Conservation (phyloP, 2,113 vertebrate genomes). For the Limnothrissa miodon region DNA sequence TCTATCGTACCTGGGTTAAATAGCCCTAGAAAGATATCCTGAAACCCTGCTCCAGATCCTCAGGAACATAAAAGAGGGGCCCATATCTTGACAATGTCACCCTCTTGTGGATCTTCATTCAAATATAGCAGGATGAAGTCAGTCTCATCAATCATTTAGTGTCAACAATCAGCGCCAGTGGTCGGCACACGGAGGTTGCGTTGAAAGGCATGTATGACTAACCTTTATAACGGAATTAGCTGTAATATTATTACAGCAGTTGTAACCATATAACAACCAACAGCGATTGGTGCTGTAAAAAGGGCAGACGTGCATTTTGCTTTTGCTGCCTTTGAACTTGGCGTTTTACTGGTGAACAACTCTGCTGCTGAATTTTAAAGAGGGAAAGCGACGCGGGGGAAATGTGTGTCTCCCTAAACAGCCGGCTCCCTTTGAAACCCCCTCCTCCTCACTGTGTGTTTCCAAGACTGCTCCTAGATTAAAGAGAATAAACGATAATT, state of each 20-base stretch:
- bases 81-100: conserved; percentile 20
- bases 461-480: conserved; percentile 55
- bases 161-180: neutral
- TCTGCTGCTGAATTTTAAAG: neutral
- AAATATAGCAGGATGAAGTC: neutral
- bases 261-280: neutral
- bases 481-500: conserved; percentile 70
- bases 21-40: no score
- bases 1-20: no score
- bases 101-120: conserved; percentile 27
- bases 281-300: neutral
- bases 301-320: neutral
- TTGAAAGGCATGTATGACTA: neutral
- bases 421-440: conserved; percentile 36
- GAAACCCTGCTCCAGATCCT: neutral
- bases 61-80: neutral
- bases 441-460: conserved; percentile 26
- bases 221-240: neutral
- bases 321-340: neutral
- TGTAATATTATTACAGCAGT: neutral
- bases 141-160: neutral
- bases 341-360: conserved; percentile 3
- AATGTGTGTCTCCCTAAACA: conserved; percentile 19
- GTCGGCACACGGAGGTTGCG: neutral
- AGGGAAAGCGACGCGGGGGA: neutral